Percentiles rank a stretch among this genome's conserved stretches.
phyloP scores from a whole-genome alignment of 1,140 invertebrate species.

The Drosophila mauritiana region DNA sequence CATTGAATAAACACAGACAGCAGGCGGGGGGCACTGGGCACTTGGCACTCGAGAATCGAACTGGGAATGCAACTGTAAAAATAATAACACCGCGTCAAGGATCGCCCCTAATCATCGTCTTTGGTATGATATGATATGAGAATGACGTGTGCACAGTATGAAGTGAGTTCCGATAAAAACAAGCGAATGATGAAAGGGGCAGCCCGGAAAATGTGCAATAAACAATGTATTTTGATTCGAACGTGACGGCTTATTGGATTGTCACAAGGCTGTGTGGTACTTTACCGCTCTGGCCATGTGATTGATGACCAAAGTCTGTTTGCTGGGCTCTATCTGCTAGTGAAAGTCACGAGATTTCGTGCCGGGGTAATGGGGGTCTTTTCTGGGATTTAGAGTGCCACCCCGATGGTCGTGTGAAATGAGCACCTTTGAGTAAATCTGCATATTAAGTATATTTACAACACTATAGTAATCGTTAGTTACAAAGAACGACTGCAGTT shows the following conservation, averaged over 20 bases:
- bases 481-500: no score
- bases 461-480: no score
- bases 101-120: constrained; percentile 31
- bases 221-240: constrained; percentile 56
- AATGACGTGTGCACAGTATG: constrained; percentile 33
- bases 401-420: background rate
- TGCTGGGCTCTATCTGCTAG: constrained; percentile 20
- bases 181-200: constrained; percentile 2
- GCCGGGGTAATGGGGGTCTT: background rate
- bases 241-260: constrained; percentile 56
- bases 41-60: constrained; percentile 1
- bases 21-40: background rate
- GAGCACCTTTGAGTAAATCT: background rate
- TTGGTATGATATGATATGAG: constrained; percentile 16
- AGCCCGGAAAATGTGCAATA: constrained; percentile 44
- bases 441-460: no score
- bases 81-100: constrained; percentile 41
- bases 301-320: constrained; percentile 45
- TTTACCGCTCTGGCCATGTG: constrained; percentile 46
- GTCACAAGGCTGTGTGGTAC: constrained; percentile 45
- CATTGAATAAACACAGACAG: constrained; percentile 49
- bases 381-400: constrained; percentile 5
- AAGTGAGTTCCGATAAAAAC: constrained; percentile 26
- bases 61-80: constrained; percentile 35
- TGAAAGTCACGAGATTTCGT: constrained; percentile 42